Percentiles rank a stretch among this genome's conserved stretches.
Evolutionary conservation across 2,113 vertebrate species (phyloP).

Genomic region (Pithys albifrons): DNA sequence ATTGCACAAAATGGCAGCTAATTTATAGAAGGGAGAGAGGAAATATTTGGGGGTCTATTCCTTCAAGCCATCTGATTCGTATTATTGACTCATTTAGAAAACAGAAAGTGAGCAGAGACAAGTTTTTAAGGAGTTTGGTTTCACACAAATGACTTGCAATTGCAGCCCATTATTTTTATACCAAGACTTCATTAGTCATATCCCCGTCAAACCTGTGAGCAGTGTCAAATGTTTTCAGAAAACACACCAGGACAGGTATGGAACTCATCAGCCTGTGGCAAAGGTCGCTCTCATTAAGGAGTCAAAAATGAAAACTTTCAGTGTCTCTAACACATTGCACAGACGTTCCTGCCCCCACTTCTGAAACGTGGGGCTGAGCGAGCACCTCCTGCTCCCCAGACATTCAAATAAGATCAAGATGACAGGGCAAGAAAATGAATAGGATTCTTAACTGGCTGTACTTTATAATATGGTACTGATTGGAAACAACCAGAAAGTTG

Average conservation of each 20-base stretch:
- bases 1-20: constrained; percentile 83
- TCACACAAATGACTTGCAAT: constrained; percentile 82
- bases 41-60: constrained; percentile 80
- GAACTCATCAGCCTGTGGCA: constrained; percentile 97
- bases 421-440: constrained; percentile 81
- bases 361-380: constrained; percentile 68
- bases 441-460: constrained; percentile 78
- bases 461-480: constrained; percentile 82
- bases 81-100: constrained; percentile 87
- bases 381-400: constrained; percentile 81
- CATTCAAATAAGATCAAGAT: constrained; percentile 87
- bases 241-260: constrained; percentile 94
- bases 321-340: constrained; percentile 91
- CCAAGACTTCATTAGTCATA: constrained; percentile 97
- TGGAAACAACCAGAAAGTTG: constrained; percentile 82
- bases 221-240: constrained; percentile 87
- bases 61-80: constrained; percentile 83
- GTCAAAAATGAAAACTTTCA: constrained; percentile 97
- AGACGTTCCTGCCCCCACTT: constrained; percentile 76
- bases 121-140: constrained; percentile 85
- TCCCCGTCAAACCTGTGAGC: constrained; percentile 90
- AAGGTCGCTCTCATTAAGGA: constrained; percentile 98
- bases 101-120: constrained; percentile 86
- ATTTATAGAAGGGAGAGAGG: constrained; percentile 80
- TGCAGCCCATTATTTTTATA: constrained; percentile 96